A percentile compares a stretch with the other conserved stretches of the same genome.
phyloP scores from a whole-genome alignment of 1,140 invertebrate species.

The Drosophila varians region DNA sequence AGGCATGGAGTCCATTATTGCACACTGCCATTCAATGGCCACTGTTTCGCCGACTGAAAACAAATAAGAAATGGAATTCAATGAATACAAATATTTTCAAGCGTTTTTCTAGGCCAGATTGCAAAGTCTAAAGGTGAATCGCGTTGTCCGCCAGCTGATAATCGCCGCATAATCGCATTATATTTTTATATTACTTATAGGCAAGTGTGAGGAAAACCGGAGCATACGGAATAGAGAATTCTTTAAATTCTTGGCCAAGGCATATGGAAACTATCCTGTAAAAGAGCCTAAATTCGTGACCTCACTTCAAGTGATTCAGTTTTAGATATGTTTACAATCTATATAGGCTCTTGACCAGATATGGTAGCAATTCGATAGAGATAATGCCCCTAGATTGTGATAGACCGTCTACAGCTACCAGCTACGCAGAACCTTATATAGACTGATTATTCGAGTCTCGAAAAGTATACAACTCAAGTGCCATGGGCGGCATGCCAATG shows the following conservation, averaged over 20 bases:
- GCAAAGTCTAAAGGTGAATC: slow-evolving; percentile 76
- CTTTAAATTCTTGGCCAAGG: slow-evolving; percentile 36
- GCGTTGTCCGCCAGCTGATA: slow-evolving; percentile 54
- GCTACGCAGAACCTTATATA: slow-evolving; percentile 32
- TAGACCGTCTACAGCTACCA: slow-evolving; percentile 5
- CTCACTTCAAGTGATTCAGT: slow-evolving; percentile 32
- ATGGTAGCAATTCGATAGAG: slow-evolving; percentile 29
- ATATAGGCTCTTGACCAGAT: slow-evolving; percentile 26
- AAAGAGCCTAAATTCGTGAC: slow-evolving; percentile 22
- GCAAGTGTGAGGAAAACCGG: slow-evolving; percentile 41
- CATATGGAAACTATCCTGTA: slow-evolving; percentile 44
- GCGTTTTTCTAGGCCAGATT: slow-evolving; percentile 37
- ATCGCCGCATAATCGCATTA: slow-evolving; percentile 28
- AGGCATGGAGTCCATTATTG: slow-evolving; percentile 70
- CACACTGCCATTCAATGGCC: slow-evolving; percentile 47
- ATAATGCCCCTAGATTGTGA: slow-evolving; percentile 19
- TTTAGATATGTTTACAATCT: slow-evolving; percentile 24
- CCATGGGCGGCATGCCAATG: slow-evolving; percentile 54
- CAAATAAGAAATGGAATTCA: slow-evolving; percentile 23
- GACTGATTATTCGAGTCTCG: slow-evolving; percentile 22
- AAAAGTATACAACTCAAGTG: slow-evolving; percentile 35
- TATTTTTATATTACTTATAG: slow-evolving; percentile 1
- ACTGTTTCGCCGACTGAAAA: slow-evolving; percentile 42
- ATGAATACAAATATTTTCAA: slow-evolving; percentile 28
- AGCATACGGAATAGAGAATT: slow-evolving; percentile 40